These are phyloP conservation scores for Drosophila rufa DNA, from an alignment of 1,140 invertebrate genomes.

Conservation along the genomic window DNA sequence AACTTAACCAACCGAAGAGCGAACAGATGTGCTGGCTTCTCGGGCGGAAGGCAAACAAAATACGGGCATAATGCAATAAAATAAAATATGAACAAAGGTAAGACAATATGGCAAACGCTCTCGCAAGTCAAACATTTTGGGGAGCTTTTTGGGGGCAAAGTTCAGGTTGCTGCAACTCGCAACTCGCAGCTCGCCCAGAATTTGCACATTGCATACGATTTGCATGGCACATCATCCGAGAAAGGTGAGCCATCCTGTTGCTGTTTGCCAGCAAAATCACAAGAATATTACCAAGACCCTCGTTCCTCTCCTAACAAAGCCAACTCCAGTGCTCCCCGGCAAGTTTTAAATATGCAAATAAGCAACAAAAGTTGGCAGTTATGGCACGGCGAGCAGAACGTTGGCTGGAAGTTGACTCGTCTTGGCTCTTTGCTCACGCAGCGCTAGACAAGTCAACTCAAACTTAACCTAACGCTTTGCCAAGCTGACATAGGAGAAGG, in stretches of 20 bases:
- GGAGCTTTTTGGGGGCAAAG: conserved; percentile 11
- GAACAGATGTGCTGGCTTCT: conserved; percentile 26
- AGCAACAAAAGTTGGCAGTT: conserved; percentile 75
- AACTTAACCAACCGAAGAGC: conserved; percentile 43
- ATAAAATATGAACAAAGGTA: conserved; percentile 64
- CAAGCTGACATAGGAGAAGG: conserved; percentile 17
- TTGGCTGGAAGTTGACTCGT: conserved; percentile 66
- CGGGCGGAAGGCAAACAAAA: conserved; percentile 53
- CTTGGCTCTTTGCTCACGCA: conserved; percentile 60
- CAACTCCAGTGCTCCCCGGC: conserved; percentile 11
- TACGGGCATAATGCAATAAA: conserved; percentile 55
- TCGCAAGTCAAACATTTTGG: conserved; percentile 69
- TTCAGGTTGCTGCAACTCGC: conserved; percentile 60
- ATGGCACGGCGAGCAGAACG: conserved; percentile 35
- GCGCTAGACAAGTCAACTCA: conserved; percentile 55
- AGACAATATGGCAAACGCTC: conserved; percentile 72
- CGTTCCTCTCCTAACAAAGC: conserved; percentile 43
- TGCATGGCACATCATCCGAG: conserved; percentile 65
- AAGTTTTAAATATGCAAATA: conserved; percentile 82
- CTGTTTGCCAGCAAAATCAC: conserved; percentile 54
- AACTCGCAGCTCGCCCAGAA: conserved; percentile 24
- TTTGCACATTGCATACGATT: conserved; percentile 75
- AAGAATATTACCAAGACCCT: conserved; percentile 64
- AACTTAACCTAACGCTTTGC: conserved; percentile 56
- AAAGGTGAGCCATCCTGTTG: conserved; percentile 31